Percentiles rank a stretch among this genome's conserved stretches.
phyloP scores from a whole-genome alignment of 2,113 vertebrate species.

The Brachypteracias leptosomus region DNA sequence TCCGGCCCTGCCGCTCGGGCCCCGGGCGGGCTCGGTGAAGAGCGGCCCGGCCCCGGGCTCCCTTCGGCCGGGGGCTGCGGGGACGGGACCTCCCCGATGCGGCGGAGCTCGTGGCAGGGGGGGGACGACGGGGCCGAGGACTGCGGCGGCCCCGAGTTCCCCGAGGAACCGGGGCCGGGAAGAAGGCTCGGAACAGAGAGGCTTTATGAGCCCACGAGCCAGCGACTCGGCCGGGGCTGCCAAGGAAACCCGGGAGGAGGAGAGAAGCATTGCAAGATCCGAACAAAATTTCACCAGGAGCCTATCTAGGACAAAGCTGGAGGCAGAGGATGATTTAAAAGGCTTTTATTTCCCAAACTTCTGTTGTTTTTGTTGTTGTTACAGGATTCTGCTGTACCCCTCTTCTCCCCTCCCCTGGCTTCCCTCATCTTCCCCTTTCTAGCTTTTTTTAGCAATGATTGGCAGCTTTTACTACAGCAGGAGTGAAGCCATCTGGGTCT shows the following conservation, averaged over 20 bases:
- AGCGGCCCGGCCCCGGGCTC: too few species aligned
- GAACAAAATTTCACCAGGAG: constrained; percentile 25
- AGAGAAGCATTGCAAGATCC: constrained; percentile 27
- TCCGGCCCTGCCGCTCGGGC: too few species aligned
- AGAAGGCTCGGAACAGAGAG: neutral
- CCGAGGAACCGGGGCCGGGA: neutral
- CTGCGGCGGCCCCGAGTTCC: neutral
- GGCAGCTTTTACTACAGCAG: constrained; percentile 45
- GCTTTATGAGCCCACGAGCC: constrained; percentile 3
- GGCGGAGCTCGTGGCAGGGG: too few species aligned
- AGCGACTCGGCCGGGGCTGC: constrained; percentile 38
- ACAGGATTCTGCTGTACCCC: neutral
- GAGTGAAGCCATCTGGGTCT: neutral
- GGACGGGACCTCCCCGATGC: too few species aligned
- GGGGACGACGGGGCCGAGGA: neutral
- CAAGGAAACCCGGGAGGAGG: constrained; percentile 59
- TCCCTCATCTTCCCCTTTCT: neutral
- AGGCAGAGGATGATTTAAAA: neutral
- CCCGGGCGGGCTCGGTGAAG: too few species aligned
- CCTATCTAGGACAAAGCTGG: constrained; percentile 46
- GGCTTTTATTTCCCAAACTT: constrained; percentile 54
- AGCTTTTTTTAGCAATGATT: neutral
- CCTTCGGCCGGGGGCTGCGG: too few species aligned
- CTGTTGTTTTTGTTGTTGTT: neutral
- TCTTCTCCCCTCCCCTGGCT: neutral